phyloP scores from a whole-genome alignment of 2,113 vertebrate genomes.

The Ctenodactylus gundi region DNA sequence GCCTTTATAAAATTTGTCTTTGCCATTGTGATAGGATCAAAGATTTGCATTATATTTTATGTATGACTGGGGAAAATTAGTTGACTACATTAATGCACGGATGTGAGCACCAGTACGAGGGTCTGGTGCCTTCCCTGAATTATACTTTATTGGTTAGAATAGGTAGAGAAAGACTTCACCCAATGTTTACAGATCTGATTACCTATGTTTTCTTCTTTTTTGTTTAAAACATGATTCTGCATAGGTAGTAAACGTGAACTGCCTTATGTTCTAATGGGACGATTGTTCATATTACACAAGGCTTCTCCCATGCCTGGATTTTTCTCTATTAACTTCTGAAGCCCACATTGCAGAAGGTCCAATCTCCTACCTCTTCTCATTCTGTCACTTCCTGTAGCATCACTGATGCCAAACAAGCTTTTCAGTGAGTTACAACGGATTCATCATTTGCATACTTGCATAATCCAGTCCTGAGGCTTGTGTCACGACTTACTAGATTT shows the following conservation, averaged over 20 bases:
- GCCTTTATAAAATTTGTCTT: background rate
- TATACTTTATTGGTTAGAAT: background rate
- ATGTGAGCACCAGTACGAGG: background rate
- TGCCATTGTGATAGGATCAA: background rate
- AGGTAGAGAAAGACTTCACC: background rate
- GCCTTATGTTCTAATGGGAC: accelerated
- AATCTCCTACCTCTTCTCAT: background rate
- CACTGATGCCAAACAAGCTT: background rate
- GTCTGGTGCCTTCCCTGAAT: background rate
- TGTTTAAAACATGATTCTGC: background rate
- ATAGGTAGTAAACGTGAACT: background rate
- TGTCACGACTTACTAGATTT: background rate
- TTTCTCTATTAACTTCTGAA: background rate
- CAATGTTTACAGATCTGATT: background rate
- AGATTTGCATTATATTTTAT: background rate
- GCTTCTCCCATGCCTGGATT: background rate
- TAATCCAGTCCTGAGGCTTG: background rate
- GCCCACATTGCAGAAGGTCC: background rate
- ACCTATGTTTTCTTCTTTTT: background rate
- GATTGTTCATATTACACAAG: background rate
- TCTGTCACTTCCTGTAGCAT: background rate
- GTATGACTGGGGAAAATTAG: background rate
- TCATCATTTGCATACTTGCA: background rate
- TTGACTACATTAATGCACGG: accelerated
- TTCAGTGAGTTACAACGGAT: background rate